A percentile compares a stretch with the other conserved stretches of the same genome.
Evolutionary conservation across 2,888 invertebrate species (phyloP).

Genomic region (Ennomos erosarius): DNA sequence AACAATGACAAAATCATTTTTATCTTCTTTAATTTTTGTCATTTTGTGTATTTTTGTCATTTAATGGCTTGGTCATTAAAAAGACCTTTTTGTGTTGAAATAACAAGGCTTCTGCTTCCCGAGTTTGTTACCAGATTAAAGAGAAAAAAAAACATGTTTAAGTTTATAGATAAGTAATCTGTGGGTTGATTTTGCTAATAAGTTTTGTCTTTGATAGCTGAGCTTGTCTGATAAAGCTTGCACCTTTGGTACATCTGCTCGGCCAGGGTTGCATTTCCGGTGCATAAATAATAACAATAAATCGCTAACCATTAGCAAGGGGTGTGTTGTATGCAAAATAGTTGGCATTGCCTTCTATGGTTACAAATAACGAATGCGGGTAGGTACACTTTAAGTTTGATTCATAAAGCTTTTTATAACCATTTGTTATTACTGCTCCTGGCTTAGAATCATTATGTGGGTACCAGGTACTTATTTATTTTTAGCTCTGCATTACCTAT

Average conservation of each 20-base stretch:
- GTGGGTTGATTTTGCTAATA: neutral
- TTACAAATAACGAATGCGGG: slow-evolving; percentile 27
- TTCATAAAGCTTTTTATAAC: slow-evolving; percentile 31
- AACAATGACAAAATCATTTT: no score
- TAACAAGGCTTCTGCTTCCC: neutral
- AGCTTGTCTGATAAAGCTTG: neutral
- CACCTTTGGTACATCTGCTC: slow-evolving; percentile 53
- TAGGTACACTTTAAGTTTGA: slow-evolving; percentile 3
- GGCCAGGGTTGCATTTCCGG: slow-evolving; percentile 57
- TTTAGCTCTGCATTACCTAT: no score
- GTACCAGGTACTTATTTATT: no score
- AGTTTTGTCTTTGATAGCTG: neutral
- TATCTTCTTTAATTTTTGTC: no score
- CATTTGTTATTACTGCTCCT: neutral
- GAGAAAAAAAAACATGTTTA: no score
- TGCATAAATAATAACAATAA: slow-evolving; percentile 68
- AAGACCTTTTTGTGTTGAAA: neutral
- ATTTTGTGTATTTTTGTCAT: no score
- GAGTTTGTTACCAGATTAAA: neutral
- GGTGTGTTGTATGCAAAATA: slow-evolving; percentile 72
- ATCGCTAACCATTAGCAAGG: slow-evolving; percentile 56
- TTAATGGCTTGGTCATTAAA: no score
- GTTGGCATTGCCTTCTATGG: slow-evolving; percentile 38
- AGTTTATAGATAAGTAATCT: no score
- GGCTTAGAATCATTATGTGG: no score